phyloP scores from a whole-genome alignment of 2,113 vertebrate species.

The Myotis brandtii region DNA sequence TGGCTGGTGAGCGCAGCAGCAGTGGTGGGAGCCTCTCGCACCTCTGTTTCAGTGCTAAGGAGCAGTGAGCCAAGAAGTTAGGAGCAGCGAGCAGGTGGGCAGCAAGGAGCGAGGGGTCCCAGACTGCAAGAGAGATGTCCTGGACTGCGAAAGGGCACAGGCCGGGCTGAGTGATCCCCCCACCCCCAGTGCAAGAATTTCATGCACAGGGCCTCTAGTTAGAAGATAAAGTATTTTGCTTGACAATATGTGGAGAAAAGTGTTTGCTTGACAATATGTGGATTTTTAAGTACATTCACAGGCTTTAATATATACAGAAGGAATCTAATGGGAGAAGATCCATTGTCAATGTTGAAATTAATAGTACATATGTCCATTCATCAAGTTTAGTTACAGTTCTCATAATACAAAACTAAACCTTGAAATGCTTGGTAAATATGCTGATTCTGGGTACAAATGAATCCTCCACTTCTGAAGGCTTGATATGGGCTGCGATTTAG shows the following conservation, averaged over 20 bases:
- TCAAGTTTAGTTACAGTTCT: conserved; percentile 83
- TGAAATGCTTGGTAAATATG: conserved; percentile 91
- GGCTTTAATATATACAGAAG: conserved; percentile 12
- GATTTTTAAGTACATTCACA: background rate
- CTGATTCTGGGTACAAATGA: conserved; percentile 90
- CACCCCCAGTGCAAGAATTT: too few relatives aligned
- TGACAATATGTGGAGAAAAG: background rate
- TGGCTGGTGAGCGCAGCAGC: too few relatives aligned
- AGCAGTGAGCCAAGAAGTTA: too few relatives aligned
- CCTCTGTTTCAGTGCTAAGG: too few relatives aligned
- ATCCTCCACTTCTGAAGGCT: conserved; percentile 91
- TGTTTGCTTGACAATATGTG: background rate
- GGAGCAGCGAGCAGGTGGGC: too few relatives aligned
- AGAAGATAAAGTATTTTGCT: background rate
- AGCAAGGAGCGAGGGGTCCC: too few relatives aligned
- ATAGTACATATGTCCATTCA: background rate
- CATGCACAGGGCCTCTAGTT: too few relatives aligned
- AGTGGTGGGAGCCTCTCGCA: too few relatives aligned
- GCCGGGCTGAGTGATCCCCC: too few relatives aligned
- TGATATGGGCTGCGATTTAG: conserved; percentile 91
- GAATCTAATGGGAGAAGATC: background rate
- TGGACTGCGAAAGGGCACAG: too few relatives aligned
- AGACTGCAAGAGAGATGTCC: too few relatives aligned
- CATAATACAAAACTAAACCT: conserved; percentile 85
- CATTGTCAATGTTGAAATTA: background rate